phyloP scores from a whole-genome alignment of 2,888 invertebrate genomes.

The Molorchus minor region DNA sequence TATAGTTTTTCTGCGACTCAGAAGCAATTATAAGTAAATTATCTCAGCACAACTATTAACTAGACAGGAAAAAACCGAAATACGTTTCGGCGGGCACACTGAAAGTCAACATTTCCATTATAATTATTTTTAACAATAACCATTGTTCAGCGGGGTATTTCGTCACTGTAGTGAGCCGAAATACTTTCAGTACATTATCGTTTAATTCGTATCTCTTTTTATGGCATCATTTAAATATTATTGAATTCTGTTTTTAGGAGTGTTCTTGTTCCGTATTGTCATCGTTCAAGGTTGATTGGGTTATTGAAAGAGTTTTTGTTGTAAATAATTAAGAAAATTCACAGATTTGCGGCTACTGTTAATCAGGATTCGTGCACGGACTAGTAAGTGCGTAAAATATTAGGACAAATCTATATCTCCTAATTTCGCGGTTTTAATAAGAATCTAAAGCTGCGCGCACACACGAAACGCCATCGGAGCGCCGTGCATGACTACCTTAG shows the following conservation, averaged over 20 bases:
- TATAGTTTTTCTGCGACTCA: constrained; percentile 1
- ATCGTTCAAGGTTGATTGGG: constrained; percentile 16
- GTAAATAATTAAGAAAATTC: no score
- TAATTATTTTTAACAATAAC: constrained; percentile 11
- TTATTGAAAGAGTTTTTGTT: constrained; percentile 15
- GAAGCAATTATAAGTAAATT: constrained; percentile 16
- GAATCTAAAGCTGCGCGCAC: not conserved
- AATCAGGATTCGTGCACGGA: no score
- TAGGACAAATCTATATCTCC: no score
- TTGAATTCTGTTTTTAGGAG: constrained; percentile 10
- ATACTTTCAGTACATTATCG: not conserved
- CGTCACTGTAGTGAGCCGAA: not conserved
- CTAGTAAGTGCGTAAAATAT: no score
- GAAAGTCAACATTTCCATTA: not conserved
- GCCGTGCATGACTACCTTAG: not conserved
- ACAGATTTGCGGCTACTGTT: no score
- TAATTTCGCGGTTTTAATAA: not conserved
- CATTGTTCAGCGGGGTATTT: constrained; percentile 11
- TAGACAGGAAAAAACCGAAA: not conserved
- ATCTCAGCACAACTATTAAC: not conserved
- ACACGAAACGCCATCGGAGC: not conserved
- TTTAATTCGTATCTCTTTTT: not conserved
- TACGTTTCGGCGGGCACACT: constrained; percentile 3
- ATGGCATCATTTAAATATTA: constrained; percentile 10
- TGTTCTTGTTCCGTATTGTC: constrained; percentile 6